Conservation (phyloP, 2,888 invertebrate genomes). For the Caenorhabditis panamensis region DNA sequence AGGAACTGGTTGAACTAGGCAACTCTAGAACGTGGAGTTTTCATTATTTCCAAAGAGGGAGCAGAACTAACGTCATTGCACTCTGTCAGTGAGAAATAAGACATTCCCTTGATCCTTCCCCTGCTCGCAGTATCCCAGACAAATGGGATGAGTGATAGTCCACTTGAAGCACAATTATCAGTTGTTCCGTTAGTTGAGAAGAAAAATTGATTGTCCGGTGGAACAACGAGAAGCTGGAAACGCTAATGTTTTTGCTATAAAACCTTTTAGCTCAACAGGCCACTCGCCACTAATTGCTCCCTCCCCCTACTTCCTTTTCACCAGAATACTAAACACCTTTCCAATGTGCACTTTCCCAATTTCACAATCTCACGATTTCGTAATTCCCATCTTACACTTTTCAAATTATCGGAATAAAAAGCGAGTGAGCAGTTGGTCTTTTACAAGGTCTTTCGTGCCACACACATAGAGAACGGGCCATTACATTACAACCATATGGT, state of each 20-base stretch:
- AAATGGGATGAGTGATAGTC: slow-evolving; percentile 44
- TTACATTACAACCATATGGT: slow-evolving; percentile 61
- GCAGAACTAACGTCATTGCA: slow-evolving; percentile 44
- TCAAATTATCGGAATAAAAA: slow-evolving; percentile 49
- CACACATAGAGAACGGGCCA: slow-evolving; percentile 32
- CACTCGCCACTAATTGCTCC: no score
- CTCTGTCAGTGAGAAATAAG: slow-evolving; percentile 35
- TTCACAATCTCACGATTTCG: slow-evolving; percentile 18
- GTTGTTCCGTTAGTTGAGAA: slow-evolving; percentile 19
- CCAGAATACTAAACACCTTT: slow-evolving; percentile 21
- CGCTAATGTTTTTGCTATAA: neutral
- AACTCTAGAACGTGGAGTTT: slow-evolving; percentile 21
- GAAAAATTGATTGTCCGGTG: slow-evolving; percentile 49
- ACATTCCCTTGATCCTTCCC: slow-evolving; percentile 40
- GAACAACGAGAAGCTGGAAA: slow-evolving; percentile 46
- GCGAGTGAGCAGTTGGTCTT: slow-evolving; percentile 57
- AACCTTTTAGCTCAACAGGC: no score
- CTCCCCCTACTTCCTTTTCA: neutral
- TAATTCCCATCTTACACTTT: slow-evolving; percentile 4
- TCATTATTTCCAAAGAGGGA: no score
- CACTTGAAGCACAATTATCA: slow-evolving; percentile 11
- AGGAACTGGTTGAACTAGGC: slow-evolving; percentile 8
- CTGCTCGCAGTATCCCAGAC: slow-evolving; percentile 36
- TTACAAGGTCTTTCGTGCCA: slow-evolving; percentile 46
- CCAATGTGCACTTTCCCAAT: no score